Evolutionary conservation across 30 jellyfish, hydroid and myxozoan species (phyloP).

Genomic region (Chironex yamaguchii): DNA sequence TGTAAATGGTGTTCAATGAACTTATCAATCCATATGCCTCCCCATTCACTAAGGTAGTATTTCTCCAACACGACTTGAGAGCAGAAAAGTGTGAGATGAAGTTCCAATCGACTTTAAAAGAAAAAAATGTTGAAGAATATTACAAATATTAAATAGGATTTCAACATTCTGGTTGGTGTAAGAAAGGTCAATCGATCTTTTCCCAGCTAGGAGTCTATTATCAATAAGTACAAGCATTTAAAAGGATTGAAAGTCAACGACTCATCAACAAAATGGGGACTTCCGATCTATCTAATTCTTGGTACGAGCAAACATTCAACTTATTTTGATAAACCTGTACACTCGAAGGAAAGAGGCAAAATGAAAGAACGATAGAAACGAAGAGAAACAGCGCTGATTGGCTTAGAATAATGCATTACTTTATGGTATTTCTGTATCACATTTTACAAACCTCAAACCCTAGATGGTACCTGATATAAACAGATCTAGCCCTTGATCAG

Average conservation of each 20-base stretch:
- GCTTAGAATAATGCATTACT: no score
- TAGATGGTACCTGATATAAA: no score
- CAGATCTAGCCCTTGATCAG: no score
- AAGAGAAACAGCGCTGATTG: no score
- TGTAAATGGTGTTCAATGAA: slow-evolving; percentile 63
- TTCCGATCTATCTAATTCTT: slow-evolving; percentile 63
- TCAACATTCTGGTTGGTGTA: slow-evolving; percentile 18
- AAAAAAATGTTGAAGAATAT: slow-evolving; percentile 21
- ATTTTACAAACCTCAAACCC: no score
- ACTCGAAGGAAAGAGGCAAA: no score
- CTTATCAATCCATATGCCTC: slow-evolving; percentile 73
- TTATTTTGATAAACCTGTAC: no score
- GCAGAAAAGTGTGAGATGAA: slow-evolving; percentile 39
- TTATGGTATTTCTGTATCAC: no score
- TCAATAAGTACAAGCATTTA: slow-evolving; percentile 43
- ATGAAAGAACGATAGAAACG: no score
- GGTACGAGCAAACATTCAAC: slow-evolving; percentile 70
- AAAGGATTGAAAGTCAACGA: slow-evolving; percentile 54
- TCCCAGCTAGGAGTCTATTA: slow-evolving; percentile 43
- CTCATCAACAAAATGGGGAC: slow-evolving; percentile 17
- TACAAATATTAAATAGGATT: not conserved
- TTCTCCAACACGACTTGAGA: slow-evolving; percentile 53
- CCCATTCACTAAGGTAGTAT: slow-evolving; percentile 13
- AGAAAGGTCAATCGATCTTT: slow-evolving; percentile 48
- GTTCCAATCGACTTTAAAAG: slow-evolving; percentile 13